Conservation (phyloP, 2,113 vertebrate species). For the Rhadina sibilatrix region DNA sequence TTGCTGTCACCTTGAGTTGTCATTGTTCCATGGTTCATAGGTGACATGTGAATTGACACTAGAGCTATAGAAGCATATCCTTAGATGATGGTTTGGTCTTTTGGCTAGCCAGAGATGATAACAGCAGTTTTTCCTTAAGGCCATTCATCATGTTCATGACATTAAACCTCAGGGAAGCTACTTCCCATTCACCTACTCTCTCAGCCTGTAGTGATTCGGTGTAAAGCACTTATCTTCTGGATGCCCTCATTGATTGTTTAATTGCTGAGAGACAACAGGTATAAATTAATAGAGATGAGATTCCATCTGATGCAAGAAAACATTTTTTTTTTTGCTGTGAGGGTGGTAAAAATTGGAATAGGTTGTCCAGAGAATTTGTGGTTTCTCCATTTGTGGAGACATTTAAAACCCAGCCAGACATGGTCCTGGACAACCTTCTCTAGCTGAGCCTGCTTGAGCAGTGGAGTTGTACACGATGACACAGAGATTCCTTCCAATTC, state of each 20-base stretch:
- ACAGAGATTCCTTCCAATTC: neutral
- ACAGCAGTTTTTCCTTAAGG: neutral
- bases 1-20: neutral
- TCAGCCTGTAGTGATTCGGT: fast-evolving
- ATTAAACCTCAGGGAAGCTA: neutral
- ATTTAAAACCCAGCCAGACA: neutral
- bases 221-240: neutral
- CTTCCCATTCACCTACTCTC: fast-evolving
- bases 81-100: neutral
- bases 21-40: neutral
- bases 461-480: fast-evolving
- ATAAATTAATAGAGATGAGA: neutral
- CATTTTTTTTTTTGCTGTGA: neutral
- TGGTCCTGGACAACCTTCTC: neutral
- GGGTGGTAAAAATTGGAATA: neutral
- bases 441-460: neutral
- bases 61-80: neutral
- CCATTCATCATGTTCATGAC: neutral
- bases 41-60: neutral
- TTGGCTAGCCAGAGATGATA: neutral
- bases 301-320: neutral
- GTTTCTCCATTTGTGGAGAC: neutral
- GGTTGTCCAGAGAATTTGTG: neutral
- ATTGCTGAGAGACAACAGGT: neutral
- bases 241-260: fast-evolving